Evolutionary conservation across 1,140 invertebrate genomes (phyloP), one percentile per base, ranked within the genome.

Genomic region (Laupala kohalensis): DNA sequence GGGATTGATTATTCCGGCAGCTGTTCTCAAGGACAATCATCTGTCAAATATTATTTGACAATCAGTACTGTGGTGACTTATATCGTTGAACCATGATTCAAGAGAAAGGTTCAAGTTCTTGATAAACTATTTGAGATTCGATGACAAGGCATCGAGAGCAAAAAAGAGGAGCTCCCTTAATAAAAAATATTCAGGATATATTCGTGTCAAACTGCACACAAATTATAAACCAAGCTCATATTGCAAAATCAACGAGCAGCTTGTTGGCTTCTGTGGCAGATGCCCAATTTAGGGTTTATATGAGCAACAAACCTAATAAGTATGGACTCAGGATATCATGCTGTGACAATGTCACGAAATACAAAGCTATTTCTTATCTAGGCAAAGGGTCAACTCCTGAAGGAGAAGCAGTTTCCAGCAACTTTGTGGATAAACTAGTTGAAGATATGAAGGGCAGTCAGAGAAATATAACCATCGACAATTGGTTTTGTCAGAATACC

Each of bases 241-340:
- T 26, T 72, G 73, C 25, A 79, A 79, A 4, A 76, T 80, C 23
- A 79, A 81, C 69, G 79, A 81, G 71, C 76, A 77, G 70, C 72
- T 81, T 23, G 23, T 77, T n/a, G 73, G 70, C 19, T 81, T 79
- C 71, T 67, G 78, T 37, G 76, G 78, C 27, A 74, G 73, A 37
- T 79, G 77, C 72, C 27, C 65, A n/a, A n/a, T 79, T 80, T 75
- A 67, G 76, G 19, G 74, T 79, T 0, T 80, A 80, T 69, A 79
- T 80, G 25, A 74, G 78, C 28, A 76, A 69, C n/a, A 80, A 81
- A 73, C 74, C 75, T 27, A 71, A 73, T 24, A 76, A 76, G 66
- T 77, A 76, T 71, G 75, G 77, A 30, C 66, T 78, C 9, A 77
- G 76, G 73, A 72, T 78, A 30, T 25, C 76, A 15, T 6, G 6